Base-by-base conservation (phyloP, 2,888 invertebrate genomes). In the Lasioglossum villosulum region DNA sequence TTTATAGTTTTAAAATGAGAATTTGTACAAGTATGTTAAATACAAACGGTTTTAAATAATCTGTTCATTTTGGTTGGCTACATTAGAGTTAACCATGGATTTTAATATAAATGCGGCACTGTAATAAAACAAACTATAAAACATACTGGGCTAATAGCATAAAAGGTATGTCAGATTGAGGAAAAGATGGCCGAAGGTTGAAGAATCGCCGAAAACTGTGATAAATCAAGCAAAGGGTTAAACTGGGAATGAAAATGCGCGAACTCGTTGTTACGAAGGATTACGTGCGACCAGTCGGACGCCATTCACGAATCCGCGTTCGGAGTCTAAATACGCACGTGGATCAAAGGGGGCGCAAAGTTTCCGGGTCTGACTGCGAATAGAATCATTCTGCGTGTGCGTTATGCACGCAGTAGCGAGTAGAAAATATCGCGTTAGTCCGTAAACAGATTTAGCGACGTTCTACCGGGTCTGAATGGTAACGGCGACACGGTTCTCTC, bases 361-460 rank as follows among this genome's bases (percentile, higher is more conserved):
- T 70, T 78, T 34, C 59, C 77, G 63, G 19, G 84, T 84, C 83
- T 45, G 84, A 48, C 78, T 39, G 71, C 30, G 78, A 75, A 56
- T 71, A 19, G 14, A 30, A 48, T 52, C 71, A 63, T 72, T 84
- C 84, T 78, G 75, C 75, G 75, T 16, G 70, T 52, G 30, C 30
- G 75, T 56, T 75, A n/a, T 75, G n/a, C 75, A 75, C 71, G 75
- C 83, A 59, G 66, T 37, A 52, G 71, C 30, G 34, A n/a, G 42
- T 27, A 70, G 59, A 71, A 86, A 86, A 74, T 86, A 74, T 82
- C 73, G 39, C 42, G 78, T 74, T 45, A 82, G 52, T 59, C 76
- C 70, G 77, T 78, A 82, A 86, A 77, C 82, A 66, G 75, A 86
- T 82, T 82, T 77, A 75, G 80, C 75, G 45, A 86, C 77, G 77